A percentile compares a stretch with the other conserved stretches of the same genome.
Evolutionary conservation across 2,113 vertebrate species (phyloP).

Genomic region (Leptodactylus fuscus): DNA sequence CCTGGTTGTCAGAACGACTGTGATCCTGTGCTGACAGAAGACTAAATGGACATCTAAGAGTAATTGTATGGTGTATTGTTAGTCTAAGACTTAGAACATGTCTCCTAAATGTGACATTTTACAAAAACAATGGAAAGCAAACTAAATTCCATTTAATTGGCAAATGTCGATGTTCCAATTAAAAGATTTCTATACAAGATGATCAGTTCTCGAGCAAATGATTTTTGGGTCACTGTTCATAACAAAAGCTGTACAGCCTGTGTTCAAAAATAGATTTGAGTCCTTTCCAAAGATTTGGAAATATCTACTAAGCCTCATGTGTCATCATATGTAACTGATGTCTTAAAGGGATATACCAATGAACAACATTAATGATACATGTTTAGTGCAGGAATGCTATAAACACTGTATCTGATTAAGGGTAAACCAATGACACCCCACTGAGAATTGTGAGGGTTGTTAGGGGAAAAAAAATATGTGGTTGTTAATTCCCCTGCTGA

Average conservation of each 20-base stretch:
- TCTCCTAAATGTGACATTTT: constrained; percentile 37
- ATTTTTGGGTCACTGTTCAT: neutral
- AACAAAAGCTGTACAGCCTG: neutral
- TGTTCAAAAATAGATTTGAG: neutral
- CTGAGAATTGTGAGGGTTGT: no score
- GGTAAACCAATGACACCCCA: no score
- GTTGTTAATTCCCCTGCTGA: no score
- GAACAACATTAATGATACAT: no score
- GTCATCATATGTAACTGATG: no score
- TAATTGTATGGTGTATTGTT: constrained; percentile 23
- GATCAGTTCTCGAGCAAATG: constrained; percentile 16
- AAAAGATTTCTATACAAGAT: neutral
- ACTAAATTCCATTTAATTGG: neutral
- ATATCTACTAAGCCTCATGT: neutral
- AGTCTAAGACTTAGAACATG: neutral
- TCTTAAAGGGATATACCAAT: no score
- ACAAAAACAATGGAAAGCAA: constrained; percentile 8
- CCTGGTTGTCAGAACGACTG: constrained; percentile 2
- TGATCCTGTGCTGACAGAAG: constrained; percentile 29
- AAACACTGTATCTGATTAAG: no score
- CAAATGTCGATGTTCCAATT: constrained; percentile 17
- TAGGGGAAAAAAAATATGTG: no score
- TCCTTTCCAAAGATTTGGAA: neutral
- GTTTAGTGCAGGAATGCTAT: no score
- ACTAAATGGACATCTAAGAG: constrained; percentile 18